Conservation (phyloP, 2,797 vertebrate species). For the Tragopan temminckii region DNA sequence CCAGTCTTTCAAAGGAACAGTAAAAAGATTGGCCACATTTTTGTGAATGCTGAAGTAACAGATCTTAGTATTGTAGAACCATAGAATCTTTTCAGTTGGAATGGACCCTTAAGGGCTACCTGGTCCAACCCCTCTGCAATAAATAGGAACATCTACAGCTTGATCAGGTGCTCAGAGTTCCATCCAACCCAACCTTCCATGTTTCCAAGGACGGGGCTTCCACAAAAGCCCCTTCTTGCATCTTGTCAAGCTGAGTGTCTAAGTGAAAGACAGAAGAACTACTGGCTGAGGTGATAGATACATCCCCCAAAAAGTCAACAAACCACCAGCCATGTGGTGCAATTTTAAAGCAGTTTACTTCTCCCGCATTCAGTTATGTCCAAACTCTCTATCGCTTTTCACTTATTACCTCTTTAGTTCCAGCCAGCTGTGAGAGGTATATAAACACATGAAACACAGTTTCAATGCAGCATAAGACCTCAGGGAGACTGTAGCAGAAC, state of each 20-base stretch:
- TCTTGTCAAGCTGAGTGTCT: not conserved
- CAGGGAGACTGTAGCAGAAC: not conserved
- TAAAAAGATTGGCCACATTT: not conserved
- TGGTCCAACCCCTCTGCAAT: no score
- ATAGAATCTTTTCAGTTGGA: no score
- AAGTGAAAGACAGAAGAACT: not conserved
- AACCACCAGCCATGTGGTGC: not conserved
- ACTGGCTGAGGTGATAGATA: not conserved
- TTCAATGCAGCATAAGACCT: not conserved
- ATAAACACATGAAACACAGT: not conserved
- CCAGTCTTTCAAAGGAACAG: not conserved
- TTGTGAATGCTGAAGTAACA: not conserved
- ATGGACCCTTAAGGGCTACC: no score
- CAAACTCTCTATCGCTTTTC: not conserved
- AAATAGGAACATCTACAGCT: no score
- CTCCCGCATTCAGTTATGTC: not conserved
- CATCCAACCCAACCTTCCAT: no score
- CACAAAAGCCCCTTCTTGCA: not conserved
- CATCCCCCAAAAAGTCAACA: not conserved
- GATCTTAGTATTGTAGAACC: no score
- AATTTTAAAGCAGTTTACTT: conserved; percentile 5
- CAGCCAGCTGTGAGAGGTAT: not conserved
- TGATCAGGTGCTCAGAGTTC: no score
- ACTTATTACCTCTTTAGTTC: not conserved
- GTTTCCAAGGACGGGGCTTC: no score